Conservation (phyloP, 2,888 invertebrate species). For the Lasioglossum figueresi region DNA sequence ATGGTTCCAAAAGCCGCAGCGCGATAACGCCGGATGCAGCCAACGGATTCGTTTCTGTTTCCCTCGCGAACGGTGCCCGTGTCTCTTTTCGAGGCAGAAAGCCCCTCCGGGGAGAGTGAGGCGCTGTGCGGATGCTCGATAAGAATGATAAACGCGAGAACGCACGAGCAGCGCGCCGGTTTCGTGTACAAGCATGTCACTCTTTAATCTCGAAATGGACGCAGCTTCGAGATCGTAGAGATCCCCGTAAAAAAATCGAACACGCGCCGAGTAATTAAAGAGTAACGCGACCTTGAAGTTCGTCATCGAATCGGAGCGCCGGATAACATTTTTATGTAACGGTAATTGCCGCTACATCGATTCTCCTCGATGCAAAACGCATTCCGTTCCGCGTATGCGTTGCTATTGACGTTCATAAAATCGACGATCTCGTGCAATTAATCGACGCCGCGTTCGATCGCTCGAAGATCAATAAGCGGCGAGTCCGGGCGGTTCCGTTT, state of each 20-base stretch:
- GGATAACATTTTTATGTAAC: slow-evolving; percentile 1
- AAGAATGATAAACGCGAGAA: slow-evolving; percentile 58
- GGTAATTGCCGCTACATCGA: not conserved
- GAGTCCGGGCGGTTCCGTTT: not conserved
- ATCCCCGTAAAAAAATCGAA: not conserved
- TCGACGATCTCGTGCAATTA: not conserved
- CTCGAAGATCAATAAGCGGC: not conserved
- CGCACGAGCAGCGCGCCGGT: slow-evolving; percentile 5
- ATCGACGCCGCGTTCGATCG: not conserved
- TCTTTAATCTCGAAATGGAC: slow-evolving; percentile 20
- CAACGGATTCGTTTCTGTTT: not conserved
- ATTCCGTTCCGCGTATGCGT: not conserved
- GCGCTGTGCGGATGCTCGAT: slow-evolving; percentile 16
- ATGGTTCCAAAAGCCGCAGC: not conserved
- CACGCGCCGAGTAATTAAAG: not conserved
- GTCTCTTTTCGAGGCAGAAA: slow-evolving; percentile 27
- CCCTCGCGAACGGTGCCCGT: not conserved
- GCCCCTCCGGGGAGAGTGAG: slow-evolving; percentile 31
- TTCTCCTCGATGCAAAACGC: not conserved
- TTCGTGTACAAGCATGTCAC: slow-evolving; percentile 34
- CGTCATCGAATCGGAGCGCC: not conserved
- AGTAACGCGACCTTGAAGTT: not conserved
- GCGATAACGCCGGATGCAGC: slow-evolving; percentile 9
- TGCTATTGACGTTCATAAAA: not conserved
- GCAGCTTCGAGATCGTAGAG: not conserved